These are phyloP conservation scores for Drosophila tropicalis DNA, from an alignment of 1,140 invertebrate species.

Conservation along the genomic window DNA sequence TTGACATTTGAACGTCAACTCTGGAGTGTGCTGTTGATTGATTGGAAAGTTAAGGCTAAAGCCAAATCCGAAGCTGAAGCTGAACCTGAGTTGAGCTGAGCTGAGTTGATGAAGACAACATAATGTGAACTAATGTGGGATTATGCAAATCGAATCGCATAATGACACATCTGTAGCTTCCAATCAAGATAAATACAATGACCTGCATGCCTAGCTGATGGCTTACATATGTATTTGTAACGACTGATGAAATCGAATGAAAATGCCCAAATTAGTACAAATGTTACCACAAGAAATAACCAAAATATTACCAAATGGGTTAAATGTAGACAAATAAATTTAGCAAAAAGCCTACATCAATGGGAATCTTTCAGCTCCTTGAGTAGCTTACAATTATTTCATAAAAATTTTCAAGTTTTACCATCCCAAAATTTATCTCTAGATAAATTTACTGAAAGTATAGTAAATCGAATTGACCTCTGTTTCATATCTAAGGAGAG, in stretches of 20 bases:
- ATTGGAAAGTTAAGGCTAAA: slow-evolving; percentile 66
- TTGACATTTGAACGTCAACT: slow-evolving; percentile 36
- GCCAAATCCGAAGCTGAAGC: neutral
- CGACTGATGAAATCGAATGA: slow-evolving; percentile 8
- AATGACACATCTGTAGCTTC: slow-evolving; percentile 9
- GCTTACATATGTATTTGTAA: neutral
- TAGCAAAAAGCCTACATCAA: too few species aligned
- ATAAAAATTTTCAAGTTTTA: too few species aligned
- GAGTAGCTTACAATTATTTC: too few species aligned
- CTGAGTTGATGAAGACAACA: slow-evolving; percentile 48
- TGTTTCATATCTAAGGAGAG: too few species aligned
- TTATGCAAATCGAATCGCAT: slow-evolving; percentile 56
- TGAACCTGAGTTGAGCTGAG: neutral
- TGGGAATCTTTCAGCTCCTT: too few species aligned
- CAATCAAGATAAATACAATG: slow-evolving; percentile 57
- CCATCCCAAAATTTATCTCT: too few species aligned
- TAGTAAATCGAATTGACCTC: too few species aligned
- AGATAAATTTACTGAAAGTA: too few species aligned
- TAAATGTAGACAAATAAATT: neutral
- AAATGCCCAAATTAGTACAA: neutral
- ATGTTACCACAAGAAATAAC: neutral
- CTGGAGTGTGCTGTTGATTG: slow-evolving; percentile 42
- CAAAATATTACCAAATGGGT: neutral
- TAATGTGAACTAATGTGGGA: slow-evolving; percentile 63
- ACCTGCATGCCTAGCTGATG: slow-evolving; percentile 27